These are phyloP conservation scores for Matsumyia berberina DNA, from an alignment of 2,888 invertebrate species.

Conservation along the genomic window DNA sequence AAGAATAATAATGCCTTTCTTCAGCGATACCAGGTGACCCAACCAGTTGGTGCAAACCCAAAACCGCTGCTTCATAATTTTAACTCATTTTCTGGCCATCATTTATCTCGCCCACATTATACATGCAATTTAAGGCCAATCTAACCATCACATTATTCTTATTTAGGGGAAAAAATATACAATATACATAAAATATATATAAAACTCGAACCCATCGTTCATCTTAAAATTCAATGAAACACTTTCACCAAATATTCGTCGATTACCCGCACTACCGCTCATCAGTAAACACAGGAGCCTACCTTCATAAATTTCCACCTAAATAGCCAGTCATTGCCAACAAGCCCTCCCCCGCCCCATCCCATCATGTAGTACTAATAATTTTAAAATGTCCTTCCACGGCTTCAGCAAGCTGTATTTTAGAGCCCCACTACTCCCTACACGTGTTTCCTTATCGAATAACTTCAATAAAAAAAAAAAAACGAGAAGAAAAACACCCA, in stretches of 20 bases:
- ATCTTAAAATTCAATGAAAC: slow-evolving; percentile 68
- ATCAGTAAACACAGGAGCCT: neutral
- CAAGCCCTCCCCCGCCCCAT: slow-evolving; percentile 26
- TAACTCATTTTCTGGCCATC: neutral
- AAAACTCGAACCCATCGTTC: slow-evolving; percentile 29
- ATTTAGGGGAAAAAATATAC: slow-evolving; percentile 10
- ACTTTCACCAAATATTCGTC: slow-evolving; percentile 36
- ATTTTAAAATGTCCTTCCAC: slow-evolving; percentile 66
- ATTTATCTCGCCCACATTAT: slow-evolving; percentile 6
- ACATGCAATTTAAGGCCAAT: slow-evolving; percentile 22
- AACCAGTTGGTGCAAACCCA: neutral
- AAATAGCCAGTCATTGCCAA: slow-evolving; percentile 32
- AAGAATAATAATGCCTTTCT: no score
- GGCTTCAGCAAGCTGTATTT: slow-evolving; percentile 7
- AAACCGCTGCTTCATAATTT: neutral
- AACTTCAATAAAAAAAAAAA: slow-evolving; percentile 25
- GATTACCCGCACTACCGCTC: slow-evolving; percentile 22
- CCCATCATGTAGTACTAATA: slow-evolving; percentile 62
- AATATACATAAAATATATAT: no score
- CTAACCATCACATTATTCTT: slow-evolving; percentile 18
- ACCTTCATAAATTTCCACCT: slow-evolving; percentile 66
- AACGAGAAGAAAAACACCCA: neutral
- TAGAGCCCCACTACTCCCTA: neutral
- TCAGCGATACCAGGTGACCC: no score
- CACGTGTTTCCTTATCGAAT: slow-evolving; percentile 39